Evolutionary conservation across 1,140 invertebrate genomes (phyloP), one percentile per base, ranked within the genome.

Genomic region (Drosophila insularis): DNA sequence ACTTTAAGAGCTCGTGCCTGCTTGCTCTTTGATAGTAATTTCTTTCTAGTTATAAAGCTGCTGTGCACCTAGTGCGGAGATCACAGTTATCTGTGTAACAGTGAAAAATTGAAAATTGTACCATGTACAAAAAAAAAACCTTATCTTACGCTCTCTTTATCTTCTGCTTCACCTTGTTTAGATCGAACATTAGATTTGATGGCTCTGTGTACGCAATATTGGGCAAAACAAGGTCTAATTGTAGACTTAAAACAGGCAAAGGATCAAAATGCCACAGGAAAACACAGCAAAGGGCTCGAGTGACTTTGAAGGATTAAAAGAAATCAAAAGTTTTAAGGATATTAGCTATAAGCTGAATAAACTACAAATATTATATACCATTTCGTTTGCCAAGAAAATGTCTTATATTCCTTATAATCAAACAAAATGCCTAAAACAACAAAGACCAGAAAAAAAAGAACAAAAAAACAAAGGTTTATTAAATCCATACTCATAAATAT

Each of bases 401-500:
- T 46, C 23, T n/a, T 2, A 17, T 17, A 17, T 19, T 19, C 19
- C 43, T 17, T 50, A 32, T 56, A 32, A 58, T 35, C 55, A 17
- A 14, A 35, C 19, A 54, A 31, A 35, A 58, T 58, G 64, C 39
- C 53, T 17, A 32, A 66, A 55, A 31, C 17, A 66, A 54, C 31
- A 55, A 66, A 50, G n/a, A 32, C n/a, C 19, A 14, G 27, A 55
- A 31, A 31, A 31, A n/a, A 56, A 56, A 43, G 69, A 56, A 71
- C 53, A 77, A 60, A 78, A 68, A 74, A 68, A 68, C 53, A 65
- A 74, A 66, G 40, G 53, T 72, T 84, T 89, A 89, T 89, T 89
- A 89, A 89, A 89, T 89, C 84, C 78, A 89, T 89, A 89, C 84
- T 89, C 84, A 89, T 89, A 84, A 89, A 89, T 89, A 89, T 89